A percentile compares a stretch with the other conserved stretches of the same genome.
Evolutionary conservation across 2,797 vertebrate genomes (phyloP).

Genomic region (Brotula barbata): DNA sequence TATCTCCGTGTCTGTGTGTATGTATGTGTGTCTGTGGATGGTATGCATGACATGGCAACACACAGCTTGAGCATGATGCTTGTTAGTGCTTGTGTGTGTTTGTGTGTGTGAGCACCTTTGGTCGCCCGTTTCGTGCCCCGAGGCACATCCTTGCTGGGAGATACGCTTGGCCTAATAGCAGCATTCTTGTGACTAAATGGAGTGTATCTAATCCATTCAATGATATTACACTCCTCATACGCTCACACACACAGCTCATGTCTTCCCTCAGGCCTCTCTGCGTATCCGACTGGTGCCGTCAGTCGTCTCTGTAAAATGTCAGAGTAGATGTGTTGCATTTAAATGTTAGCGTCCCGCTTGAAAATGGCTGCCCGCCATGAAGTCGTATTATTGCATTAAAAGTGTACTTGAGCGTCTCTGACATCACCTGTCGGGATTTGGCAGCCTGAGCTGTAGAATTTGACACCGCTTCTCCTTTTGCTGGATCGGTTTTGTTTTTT

Average conservation of each 20-base stretch:
- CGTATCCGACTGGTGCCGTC: slow-evolving; percentile 31
- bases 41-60: background rate
- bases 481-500: background rate
- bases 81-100: slow-evolving; percentile 15
- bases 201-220: slow-evolving; percentile 66
- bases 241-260: slow-evolving; percentile 14
- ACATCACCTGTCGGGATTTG: slow-evolving; percentile 32
- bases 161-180: slow-evolving; percentile 48
- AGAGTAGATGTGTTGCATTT: slow-evolving; percentile 21
- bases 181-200: slow-evolving; percentile 72
- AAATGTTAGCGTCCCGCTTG: slow-evolving; percentile 21
- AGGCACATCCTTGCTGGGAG: slow-evolving; percentile 53
- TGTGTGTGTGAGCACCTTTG: slow-evolving; percentile 12
- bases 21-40: slow-evolving; percentile 7
- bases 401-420: slow-evolving; percentile 22
- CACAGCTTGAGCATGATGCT: slow-evolving; percentile 6
- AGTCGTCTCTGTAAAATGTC: slow-evolving; percentile 41
- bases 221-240: slow-evolving; percentile 47
- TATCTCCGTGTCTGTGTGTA: background rate
- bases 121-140: slow-evolving; percentile 34
- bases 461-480: slow-evolving; percentile 12
- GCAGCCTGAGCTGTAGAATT: slow-evolving; percentile 12
- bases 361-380: slow-evolving; percentile 9
- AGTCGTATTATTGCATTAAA: slow-evolving; percentile 22
- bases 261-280: slow-evolving; percentile 39